These are phyloP conservation scores for Pontoporia blainvillei DNA, from an alignment of 2,113 vertebrate species.

Conservation along the genomic window DNA sequence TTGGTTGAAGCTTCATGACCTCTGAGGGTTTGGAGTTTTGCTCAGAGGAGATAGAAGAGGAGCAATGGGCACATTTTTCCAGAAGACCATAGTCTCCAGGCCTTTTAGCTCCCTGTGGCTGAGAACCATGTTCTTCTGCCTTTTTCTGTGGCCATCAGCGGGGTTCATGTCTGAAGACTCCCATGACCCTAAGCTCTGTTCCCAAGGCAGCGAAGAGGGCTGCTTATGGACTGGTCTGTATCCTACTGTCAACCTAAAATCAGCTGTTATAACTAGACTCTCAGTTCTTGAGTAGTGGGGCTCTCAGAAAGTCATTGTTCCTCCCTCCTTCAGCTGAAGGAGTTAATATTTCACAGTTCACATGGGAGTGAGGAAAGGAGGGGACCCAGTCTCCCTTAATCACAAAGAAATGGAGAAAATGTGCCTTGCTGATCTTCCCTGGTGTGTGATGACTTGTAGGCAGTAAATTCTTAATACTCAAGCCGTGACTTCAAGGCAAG, in stretches of 20 bases:
- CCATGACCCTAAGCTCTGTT: not conserved
- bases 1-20: not conserved
- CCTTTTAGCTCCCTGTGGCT: not conserved
- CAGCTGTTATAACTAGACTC: not conserved
- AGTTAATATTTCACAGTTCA: not conserved
- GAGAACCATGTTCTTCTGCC: not conserved
- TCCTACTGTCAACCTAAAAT: not conserved
- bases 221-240: not conserved
- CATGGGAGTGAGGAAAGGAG: not conserved
- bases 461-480: not conserved
- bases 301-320: not conserved
- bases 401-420: not conserved
- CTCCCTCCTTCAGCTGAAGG: not conserved
- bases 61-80: not conserved
- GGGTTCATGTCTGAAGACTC: not conserved
- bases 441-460: not conserved
- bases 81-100: not conserved
- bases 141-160: not conserved
- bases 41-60: not conserved
- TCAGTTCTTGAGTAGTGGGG: not conserved
- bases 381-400: not conserved
- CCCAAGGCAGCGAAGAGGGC: not conserved
- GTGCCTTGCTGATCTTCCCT: not conserved
- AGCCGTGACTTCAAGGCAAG: not conserved
- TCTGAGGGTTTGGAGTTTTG: not conserved